phyloP scores from a whole-genome alignment of 2,888 invertebrate species.

The Leptinotarsa haldemani region DNA sequence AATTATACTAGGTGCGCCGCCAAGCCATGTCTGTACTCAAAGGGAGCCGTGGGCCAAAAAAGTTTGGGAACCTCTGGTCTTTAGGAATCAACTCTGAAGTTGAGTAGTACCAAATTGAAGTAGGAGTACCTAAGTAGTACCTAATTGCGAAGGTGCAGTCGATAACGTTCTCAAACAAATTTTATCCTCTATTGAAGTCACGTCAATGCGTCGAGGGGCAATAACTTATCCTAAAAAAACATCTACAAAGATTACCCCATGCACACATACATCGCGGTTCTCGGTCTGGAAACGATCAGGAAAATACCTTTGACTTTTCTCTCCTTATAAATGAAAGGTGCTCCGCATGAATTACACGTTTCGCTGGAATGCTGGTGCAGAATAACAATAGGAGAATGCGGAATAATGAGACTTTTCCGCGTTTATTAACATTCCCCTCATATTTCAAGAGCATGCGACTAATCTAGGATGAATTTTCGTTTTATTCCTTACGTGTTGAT shows the following conservation, averaged over 20 bases:
- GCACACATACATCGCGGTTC: conserved; percentile 54
- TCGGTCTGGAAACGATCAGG: conserved; percentile 57
- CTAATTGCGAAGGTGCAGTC: background rate
- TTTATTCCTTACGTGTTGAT: conserved; percentile 37
- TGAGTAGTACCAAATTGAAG: no score
- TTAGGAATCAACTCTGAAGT: no score
- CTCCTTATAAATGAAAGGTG: conserved; percentile 42
- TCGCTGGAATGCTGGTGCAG: conserved; percentile 34
- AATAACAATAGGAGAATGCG: conserved; percentile 36
- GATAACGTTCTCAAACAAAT: background rate
- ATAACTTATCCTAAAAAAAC: conserved; percentile 57
- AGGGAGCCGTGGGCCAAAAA: no score
- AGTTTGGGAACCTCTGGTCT: no score
- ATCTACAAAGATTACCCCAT: conserved; percentile 57
- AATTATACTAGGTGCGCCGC: no score
- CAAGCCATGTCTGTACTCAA: no score
- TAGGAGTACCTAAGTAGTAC: no score
- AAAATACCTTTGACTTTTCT: conserved; percentile 49
- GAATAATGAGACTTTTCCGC: conserved; percentile 38
- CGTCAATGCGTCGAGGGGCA: conserved; percentile 39
- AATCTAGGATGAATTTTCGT: conserved; percentile 30
- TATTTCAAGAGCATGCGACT: conserved; percentile 34
- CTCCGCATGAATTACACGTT: conserved; percentile 36
- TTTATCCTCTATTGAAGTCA: background rate
- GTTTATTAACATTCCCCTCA: conserved; percentile 40